Evolutionary conservation across 2,797 vertebrate genomes (phyloP), one percentile per base, ranked within the genome.

Genomic region (Pseudochirops corinnae): DNA sequence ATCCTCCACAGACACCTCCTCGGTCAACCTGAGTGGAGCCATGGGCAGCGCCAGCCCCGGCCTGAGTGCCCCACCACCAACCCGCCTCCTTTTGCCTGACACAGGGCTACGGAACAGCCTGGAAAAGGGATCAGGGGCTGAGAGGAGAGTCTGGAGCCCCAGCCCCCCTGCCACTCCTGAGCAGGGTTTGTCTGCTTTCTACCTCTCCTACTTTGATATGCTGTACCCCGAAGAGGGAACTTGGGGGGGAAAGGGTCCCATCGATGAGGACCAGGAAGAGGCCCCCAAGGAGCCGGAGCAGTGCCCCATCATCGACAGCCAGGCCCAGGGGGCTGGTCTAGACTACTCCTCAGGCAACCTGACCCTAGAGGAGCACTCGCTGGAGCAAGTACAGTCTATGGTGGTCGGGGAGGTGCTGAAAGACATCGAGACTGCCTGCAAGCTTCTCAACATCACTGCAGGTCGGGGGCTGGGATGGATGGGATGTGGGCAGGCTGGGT

Each of bases 371-470:
- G 99, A 99, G 95, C 99, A 99, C 18, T 99, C 99, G 0, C 98
- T 99, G 98, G 99, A 99, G 98, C 99, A 99, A 98, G 99, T 99
- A 97, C 99, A 99, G 98, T 99, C 99, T 98, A 99, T 99, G 99
- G 99, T 99, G 97, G 99, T 99, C 96, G 99, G 99, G 0, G 99
- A 99, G 95, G 99, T 99, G 96, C 99, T 99, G 94, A 99, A 99
- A 99, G 99, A 99, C 98, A 99, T 99, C 16, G 99, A 99, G 98
- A 99, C 99, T 0, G 99, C 99, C 96, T 99, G 99, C 98, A 99
- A 99, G 98, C 99, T 99, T 94, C 99, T 99, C 96, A 99, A 99
- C 97, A 99, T 99, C 98, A 98, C 99, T 0, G 99, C 99, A 98
- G 99, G 99, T 99, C 98, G 97, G 99, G 53, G 13, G 39, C 21